phyloP scores from a whole-genome alignment of 1,140 invertebrate species.

The Ceratosolen fusciceps region DNA sequence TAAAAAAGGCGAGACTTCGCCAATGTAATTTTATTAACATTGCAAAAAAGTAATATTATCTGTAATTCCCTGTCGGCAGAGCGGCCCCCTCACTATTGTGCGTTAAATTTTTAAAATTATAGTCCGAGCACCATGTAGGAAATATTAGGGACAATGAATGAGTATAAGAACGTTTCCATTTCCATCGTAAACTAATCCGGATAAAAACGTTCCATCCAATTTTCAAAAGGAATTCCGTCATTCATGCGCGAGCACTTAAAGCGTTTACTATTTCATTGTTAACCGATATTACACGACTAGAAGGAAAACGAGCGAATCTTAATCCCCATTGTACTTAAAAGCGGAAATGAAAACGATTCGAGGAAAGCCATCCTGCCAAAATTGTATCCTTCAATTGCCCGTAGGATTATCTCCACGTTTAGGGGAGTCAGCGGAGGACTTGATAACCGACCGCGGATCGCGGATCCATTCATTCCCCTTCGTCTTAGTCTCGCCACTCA shows the following conservation, averaged over 20 bases:
- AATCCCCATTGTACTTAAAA: constrained; percentile 26
- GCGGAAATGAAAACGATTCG: constrained; percentile 36
- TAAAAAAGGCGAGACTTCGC: too few relatives aligned
- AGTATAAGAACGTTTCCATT: not conserved
- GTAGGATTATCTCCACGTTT: constrained; percentile 30
- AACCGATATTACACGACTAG: not conserved
- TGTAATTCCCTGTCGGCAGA: too few relatives aligned
- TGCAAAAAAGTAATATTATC: too few relatives aligned
- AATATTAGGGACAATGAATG: not conserved
- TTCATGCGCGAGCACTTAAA: not conserved
- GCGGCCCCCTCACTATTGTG: too few relatives aligned
- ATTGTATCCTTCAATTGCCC: constrained; percentile 10
- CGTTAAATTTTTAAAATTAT: too few relatives aligned
- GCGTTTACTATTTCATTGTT: not conserved
- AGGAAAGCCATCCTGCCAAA: constrained; percentile 14
- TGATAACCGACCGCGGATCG: constrained; percentile 39
- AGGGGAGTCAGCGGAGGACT: constrained; percentile 36
- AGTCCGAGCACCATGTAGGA: too few relatives aligned
- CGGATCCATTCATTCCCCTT: too few relatives aligned
- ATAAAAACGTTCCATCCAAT: not conserved
- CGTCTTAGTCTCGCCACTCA: not conserved
- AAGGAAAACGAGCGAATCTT: constrained; percentile 15
- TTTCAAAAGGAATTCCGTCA: not conserved
- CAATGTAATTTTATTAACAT: too few relatives aligned
- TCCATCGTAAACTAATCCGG: not conserved